Evolutionary conservation across 2,888 invertebrate species (phyloP).

Genomic region (Cheilosia urbana): DNA sequence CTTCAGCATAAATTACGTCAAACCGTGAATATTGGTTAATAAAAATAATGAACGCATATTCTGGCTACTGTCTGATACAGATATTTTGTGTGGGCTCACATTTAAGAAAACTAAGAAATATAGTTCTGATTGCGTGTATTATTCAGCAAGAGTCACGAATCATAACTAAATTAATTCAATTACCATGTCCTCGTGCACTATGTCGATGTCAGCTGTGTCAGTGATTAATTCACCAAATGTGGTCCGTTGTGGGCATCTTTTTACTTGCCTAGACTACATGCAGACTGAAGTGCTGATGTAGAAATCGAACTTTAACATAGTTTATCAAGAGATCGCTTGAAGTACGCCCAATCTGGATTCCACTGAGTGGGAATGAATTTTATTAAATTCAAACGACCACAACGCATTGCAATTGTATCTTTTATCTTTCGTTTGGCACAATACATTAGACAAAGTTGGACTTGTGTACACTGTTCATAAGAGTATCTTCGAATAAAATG

Average conservation of each 20-base stretch:
- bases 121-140: conserved; percentile 23
- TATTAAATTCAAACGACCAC: conserved; percentile 1
- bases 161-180: conserved; percentile 48
- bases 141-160: conserved; percentile 22
- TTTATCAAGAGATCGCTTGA: not conserved
- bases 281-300: conserved; percentile 10
- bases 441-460: not conserved
- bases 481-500: conserved; percentile 10
- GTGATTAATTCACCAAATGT: conserved; percentile 9
- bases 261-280: not conserved
- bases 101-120: conserved; percentile 19
- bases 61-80: conserved; percentile 40
- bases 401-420: conserved; percentile 33
- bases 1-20: conserved; percentile 15
- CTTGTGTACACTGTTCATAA: not conserved
- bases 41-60: conserved; percentile 9
- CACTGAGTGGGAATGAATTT: conserved; percentile 26
- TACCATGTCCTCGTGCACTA: conserved; percentile 17
- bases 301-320: not conserved
- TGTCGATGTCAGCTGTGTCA: conserved; percentile 15
- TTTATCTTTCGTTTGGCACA: not conserved
- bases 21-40: conserved; percentile 13
- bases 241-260: conserved; percentile 19
- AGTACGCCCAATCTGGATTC: conserved; percentile 26
- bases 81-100: conserved; percentile 27